Percentiles rank a stretch among this genome's conserved stretches.
These are phyloP conservation scores for Philereme transversata DNA, from an alignment of 2,888 invertebrate species.

Conservation along the genomic window DNA sequence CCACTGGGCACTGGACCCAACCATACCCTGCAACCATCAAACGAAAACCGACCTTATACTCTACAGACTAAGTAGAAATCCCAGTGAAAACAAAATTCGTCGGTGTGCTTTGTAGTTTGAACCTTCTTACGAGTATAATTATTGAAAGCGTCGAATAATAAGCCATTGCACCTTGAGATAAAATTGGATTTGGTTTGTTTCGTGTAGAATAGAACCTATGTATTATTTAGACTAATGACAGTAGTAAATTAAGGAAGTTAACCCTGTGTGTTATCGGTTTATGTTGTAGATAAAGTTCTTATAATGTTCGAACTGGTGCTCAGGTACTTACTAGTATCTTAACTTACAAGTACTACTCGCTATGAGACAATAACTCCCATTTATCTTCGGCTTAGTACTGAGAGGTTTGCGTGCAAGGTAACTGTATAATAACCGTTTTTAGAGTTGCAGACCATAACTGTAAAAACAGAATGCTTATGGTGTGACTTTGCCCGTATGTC, in stretches of 20 bases:
- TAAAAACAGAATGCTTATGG: no score
- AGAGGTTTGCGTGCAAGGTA: no score
- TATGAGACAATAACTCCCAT: no score
- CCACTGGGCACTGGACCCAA: slow-evolving; percentile 32
- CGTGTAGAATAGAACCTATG: slow-evolving; percentile 22
- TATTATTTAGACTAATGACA: slow-evolving; percentile 50
- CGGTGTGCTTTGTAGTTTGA: slow-evolving; percentile 21
- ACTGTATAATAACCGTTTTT: no score
- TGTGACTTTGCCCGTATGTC: no score
- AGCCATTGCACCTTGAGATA: slow-evolving; percentile 5
- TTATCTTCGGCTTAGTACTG: no score
- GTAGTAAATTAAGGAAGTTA: slow-evolving; percentile 52
- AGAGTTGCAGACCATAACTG: no score
- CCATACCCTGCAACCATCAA: neutral
- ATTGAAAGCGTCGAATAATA: slow-evolving; percentile 3
- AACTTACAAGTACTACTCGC: no score
- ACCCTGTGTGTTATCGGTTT: slow-evolving; percentile 44
- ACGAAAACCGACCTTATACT: slow-evolving; percentile 12
- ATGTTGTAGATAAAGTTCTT: slow-evolving; percentile 44
- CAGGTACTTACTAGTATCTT: neutral
- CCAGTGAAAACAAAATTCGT: slow-evolving; percentile 1
- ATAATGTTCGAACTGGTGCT: slow-evolving; percentile 23
- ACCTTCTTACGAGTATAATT: slow-evolving; percentile 16
- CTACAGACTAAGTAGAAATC: slow-evolving; percentile 5
- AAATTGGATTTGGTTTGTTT: slow-evolving; percentile 13